A percentile compares a stretch with the other conserved stretches of the same genome.
These are phyloP conservation scores for Trichonephila clavipes DNA, from an alignment of 1,140 invertebrate species.

Conservation along the genomic window DNA sequence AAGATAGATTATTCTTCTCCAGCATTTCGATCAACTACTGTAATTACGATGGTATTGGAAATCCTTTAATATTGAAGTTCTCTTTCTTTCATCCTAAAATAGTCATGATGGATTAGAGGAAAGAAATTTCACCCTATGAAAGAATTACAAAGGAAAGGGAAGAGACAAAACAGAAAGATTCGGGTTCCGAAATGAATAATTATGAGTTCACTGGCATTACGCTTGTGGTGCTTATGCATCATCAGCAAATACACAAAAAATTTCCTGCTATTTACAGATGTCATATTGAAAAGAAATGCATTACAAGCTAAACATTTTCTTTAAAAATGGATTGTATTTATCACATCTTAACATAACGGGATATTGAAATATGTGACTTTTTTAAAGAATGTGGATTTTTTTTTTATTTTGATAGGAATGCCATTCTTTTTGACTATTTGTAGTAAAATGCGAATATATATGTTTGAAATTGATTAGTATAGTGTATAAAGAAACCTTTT, in stretches of 20 bases:
- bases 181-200: not conserved
- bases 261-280: not conserved
- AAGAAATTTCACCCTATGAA: not conserved
- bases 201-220: not conserved
- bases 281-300: not conserved
- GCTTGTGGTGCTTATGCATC: not conserved
- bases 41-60: constrained; percentile 19
- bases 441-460: too few species aligned
- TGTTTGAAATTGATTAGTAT: too few species aligned
- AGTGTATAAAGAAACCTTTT: too few species aligned
- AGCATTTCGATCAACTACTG: not conserved
- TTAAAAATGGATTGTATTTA: too few species aligned
- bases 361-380: too few species aligned
- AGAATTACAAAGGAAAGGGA: not conserved
- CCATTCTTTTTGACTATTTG: too few species aligned
- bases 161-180: not conserved
- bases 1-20: not conserved
- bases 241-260: not conserved
- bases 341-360: too few species aligned
- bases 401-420: too few species aligned
- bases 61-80: constrained; percentile 17
- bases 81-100: not conserved
- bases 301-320: not conserved
- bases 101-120: constrained; percentile 13
- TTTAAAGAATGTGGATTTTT: too few species aligned